These are phyloP conservation scores for Eolophus roseicapilla DNA, from an alignment of 2,113 vertebrate genomes.

Conservation along the genomic window DNA sequence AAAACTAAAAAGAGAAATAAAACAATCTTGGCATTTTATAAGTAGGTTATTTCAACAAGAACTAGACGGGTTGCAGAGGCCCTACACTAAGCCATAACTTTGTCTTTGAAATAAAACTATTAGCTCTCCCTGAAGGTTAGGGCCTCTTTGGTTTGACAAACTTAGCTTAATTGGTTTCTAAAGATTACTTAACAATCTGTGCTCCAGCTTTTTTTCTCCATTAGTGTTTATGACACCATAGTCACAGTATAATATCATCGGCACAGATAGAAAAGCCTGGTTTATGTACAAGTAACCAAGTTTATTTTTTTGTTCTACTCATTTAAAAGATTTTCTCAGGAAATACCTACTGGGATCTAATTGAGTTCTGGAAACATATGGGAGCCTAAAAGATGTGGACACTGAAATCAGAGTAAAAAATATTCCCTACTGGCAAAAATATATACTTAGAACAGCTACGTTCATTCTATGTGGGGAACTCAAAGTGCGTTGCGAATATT, in stretches of 20 bases:
- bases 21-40: constrained; percentile 19
- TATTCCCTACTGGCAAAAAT: not conserved
- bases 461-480: not conserved
- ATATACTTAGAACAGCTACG: not conserved
- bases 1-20: constrained; percentile 52
- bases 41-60: constrained; percentile 51
- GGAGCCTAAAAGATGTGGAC: not conserved
- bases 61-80: not conserved
- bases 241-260: not conserved
- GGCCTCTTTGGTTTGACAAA: not conserved
- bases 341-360: not conserved
- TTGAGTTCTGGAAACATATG: not conserved
- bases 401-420: not conserved
- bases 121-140: not conserved
- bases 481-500: not conserved
- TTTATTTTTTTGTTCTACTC: not conserved
- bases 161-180: constrained; percentile 8
- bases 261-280: not conserved
- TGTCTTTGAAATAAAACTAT: constrained; percentile 27
- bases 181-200: not conserved
- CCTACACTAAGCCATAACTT: not conserved
- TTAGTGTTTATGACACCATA: not conserved
- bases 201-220: not conserved
- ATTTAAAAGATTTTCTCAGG: not conserved
- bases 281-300: not conserved